These are phyloP conservation scores for Boleophthalmus pectinirostris DNA, from an alignment of 2,113 vertebrate genomes.

Conservation along the genomic window DNA sequence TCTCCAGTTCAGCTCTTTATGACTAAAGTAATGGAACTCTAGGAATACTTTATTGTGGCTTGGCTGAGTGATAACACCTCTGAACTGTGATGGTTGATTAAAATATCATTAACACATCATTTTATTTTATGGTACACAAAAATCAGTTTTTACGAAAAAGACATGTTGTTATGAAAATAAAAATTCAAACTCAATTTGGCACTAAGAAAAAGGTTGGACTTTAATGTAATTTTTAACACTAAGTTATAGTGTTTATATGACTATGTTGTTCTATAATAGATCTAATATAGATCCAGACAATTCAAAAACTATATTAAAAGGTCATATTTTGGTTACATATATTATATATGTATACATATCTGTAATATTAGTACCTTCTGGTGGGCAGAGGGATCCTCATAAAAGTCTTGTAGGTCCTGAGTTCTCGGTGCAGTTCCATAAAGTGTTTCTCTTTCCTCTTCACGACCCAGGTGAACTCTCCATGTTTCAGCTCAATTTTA, in stretches of 20 bases:
- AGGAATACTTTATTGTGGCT: neutral
- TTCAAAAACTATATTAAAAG: neutral
- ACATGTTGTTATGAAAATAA: too few relatives aligned
- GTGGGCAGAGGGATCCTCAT: slow-evolving; percentile 93
- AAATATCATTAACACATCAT: too few relatives aligned
- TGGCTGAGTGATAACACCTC: neutral
- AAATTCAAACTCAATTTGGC: too few relatives aligned
- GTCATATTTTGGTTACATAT: too few relatives aligned
- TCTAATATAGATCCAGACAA: too few relatives aligned
- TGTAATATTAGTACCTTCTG: too few relatives aligned
- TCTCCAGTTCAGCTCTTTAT: neutral
- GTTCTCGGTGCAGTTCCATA: slow-evolving; percentile 93
- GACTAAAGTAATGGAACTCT: neutral
- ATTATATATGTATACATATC: too few relatives aligned
- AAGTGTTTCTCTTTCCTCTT: slow-evolving; percentile 98
- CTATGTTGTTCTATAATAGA: neutral
- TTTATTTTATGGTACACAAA: too few relatives aligned
- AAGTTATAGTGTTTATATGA: too few relatives aligned
- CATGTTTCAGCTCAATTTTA: slow-evolving; percentile 91
- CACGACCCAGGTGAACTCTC: slow-evolving; percentile 92
- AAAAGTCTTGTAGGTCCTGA: slow-evolving; percentile 93
- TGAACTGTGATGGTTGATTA: too few relatives aligned
- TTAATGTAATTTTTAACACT: too few relatives aligned
- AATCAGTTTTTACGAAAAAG: neutral
- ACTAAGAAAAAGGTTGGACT: too few relatives aligned